Base-by-base conservation (phyloP, 2,797 vertebrate genomes). In the Sebastes goodei region DNA sequence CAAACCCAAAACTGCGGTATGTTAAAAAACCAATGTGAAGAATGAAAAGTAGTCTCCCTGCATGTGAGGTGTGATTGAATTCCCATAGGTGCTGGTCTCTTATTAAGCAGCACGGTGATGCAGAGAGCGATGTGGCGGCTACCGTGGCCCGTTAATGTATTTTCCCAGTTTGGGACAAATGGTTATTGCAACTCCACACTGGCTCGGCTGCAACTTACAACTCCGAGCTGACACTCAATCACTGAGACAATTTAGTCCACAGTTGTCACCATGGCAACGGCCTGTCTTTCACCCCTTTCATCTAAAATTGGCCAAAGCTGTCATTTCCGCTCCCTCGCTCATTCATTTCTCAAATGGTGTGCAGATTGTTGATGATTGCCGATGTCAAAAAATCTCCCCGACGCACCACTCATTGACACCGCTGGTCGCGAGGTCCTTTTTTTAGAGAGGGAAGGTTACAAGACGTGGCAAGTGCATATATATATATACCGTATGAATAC, bases 231-330 rank as follows among this genome's bases (percentile, higher is more conserved):
- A 88, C 91, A 86, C 85, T 95, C 92, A 90, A 89, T 94, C 92
- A 93, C 38, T 27, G 79, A 89, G 83, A 82, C 92, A 89, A 91
- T 94, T 94, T 91, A 90, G 89, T 90, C 92, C 80, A 76, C 82
- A 53, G 81, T 71, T 49, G 91, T 95, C 90, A 81, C 94, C 93
- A 93, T 94, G 91, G 94, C 88, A 94, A 96, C 95, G 67, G 71
- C 79, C 85, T 82, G 83, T 91, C 91, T 92, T 88, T 94, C 89
- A 92, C 89, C 89, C 83, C 77, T 92, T 93, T 90, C 85, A 84
- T 91, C 92, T 92, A 80, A 94, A 93, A 92, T 88, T 86, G 88
- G 84, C 86, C 81, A 72, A 87, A 91, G 89, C 93, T 89, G 88
- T 92, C 87, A 90, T 93, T 93, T 91, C 89, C 71, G 71, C 86